Conservation (phyloP, 2,888 invertebrate genomes). For the Lobophora halterata region DNA sequence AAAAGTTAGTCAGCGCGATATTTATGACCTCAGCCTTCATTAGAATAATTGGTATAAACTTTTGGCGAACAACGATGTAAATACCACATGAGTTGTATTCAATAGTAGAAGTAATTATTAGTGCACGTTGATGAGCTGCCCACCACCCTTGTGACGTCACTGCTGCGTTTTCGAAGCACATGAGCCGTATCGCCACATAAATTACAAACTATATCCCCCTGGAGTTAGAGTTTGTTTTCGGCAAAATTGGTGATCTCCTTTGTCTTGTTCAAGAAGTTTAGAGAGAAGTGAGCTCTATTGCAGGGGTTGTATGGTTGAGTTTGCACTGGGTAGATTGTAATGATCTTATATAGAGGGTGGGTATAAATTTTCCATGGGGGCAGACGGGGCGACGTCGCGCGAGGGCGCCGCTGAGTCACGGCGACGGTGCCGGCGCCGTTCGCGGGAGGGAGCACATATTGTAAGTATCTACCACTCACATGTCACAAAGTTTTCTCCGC, state of each 20-base stretch:
- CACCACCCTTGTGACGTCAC: slow-evolving; percentile 64
- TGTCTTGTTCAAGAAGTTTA: slow-evolving; percentile 54
- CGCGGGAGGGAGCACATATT: slow-evolving; percentile 60
- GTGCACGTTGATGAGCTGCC: slow-evolving; percentile 30
- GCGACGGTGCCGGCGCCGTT: slow-evolving; percentile 51
- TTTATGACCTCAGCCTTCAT: background rate
- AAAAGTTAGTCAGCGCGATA: too few species aligned
- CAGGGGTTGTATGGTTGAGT: slow-evolving; percentile 48
- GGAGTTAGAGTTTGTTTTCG: slow-evolving; percentile 77
- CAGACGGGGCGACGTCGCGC: slow-evolving; percentile 79
- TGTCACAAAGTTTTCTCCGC: slow-evolving; percentile 80
- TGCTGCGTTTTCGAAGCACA: slow-evolving; percentile 68
- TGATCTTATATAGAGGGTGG: slow-evolving; percentile 76
- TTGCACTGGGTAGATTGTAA: slow-evolving; percentile 48
- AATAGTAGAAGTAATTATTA: slow-evolving; percentile 28
- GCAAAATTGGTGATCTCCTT: slow-evolving; percentile 73
- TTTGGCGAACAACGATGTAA: slow-evolving; percentile 10
- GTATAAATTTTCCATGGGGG: slow-evolving; percentile 80
- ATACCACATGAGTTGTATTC: slow-evolving; percentile 20
- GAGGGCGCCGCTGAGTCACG: slow-evolving; percentile 79
- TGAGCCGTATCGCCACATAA: slow-evolving; percentile 68
- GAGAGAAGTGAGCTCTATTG: slow-evolving; percentile 53
- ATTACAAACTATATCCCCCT: slow-evolving; percentile 76
- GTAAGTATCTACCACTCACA: slow-evolving; percentile 79
- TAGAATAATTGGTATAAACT: background rate